Base-by-base conservation (phyloP, 1,140 invertebrate genomes). In the Drosophila lacertosa region DNA sequence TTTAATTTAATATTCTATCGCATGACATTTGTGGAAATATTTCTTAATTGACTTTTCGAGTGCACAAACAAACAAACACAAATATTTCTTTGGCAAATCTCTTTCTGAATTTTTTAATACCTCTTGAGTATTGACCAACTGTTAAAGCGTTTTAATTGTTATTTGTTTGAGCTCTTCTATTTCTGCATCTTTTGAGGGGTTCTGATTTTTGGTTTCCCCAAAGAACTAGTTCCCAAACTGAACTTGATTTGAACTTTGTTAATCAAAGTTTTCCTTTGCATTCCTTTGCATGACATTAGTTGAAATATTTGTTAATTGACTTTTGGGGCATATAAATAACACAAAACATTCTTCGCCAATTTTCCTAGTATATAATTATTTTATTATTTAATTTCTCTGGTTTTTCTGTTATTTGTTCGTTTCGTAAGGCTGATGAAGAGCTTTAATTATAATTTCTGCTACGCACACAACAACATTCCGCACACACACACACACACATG, bases 381-480 rank as follows among this genome's bases (percentile, higher is more conserved):
- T 26, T 50, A n/a, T 40, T 37, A 39, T 37, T 59, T 57, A 57
- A 48, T 37, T 37, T 59, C n/a, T n/a, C n/a, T n/a, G n/a, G n/a
- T n/a, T n/a, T n/a, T 29, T 29, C 4, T 22, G 20, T 22, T 62
- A 33, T 57, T 1, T 20, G 3, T 26, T 22, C 29, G 39, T 44
- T 16, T 39, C 35, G 4, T 20, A 26, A 54, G 16, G 39, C 29
- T 54, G 29, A 22, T 62, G 11, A 10, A 20, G 37, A 42, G 59
- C 26, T 63, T 63, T 63, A 63, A 63, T 63, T 63, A 63, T 63
- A 63, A 63, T 63, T 53, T 53, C 13, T 35, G 18, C 60, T 53
- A 42, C 48, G 24, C 39, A 44, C 39, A 44, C 47, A 18, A 29
- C 15, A 69, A 54, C 33, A 69, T 69, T 69, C 66, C 66, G 44